phyloP scores from a whole-genome alignment of 1,140 invertebrate species.

The Nomia melanderi region DNA sequence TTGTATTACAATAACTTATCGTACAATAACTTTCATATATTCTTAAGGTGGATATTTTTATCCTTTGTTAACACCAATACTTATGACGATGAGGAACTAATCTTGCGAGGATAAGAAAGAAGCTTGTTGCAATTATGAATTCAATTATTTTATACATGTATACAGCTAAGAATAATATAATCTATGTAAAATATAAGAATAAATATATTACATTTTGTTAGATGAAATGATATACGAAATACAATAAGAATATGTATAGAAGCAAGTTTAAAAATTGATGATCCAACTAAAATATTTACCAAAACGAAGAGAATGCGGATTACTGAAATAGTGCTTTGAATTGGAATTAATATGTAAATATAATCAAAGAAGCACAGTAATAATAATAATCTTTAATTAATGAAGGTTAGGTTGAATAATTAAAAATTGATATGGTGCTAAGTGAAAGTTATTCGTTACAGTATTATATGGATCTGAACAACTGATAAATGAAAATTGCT shows the following conservation, averaged over 20 bases:
- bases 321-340: constrained; percentile 23
- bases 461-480: constrained; percentile 47
- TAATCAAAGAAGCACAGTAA: constrained; percentile 23
- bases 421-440: constrained; percentile 33
- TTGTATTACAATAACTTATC: not conserved
- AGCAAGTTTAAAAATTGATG: not conserved
- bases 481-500: constrained; percentile 48
- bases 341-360: constrained; percentile 25
- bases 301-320: not conserved
- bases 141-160: constrained; percentile 36
- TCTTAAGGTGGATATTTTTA: not conserved
- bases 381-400: constrained; percentile 21
- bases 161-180: constrained; percentile 9
- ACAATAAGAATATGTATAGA: constrained; percentile 14
- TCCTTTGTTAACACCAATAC: constrained; percentile 21
- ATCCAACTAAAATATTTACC: not conserved
- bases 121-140: constrained; percentile 40
- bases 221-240: constrained; percentile 9
- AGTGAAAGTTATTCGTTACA: constrained; percentile 49
- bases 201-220: constrained; percentile 10
- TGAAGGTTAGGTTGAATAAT: constrained; percentile 26
- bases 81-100: not conserved
- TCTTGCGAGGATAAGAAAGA: constrained; percentile 23
- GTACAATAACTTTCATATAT: constrained; percentile 18
- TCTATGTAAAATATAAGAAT: constrained; percentile 9